Conservation (phyloP, 2,113 vertebrate genomes). For the Dasyurus viverrinus region DNA sequence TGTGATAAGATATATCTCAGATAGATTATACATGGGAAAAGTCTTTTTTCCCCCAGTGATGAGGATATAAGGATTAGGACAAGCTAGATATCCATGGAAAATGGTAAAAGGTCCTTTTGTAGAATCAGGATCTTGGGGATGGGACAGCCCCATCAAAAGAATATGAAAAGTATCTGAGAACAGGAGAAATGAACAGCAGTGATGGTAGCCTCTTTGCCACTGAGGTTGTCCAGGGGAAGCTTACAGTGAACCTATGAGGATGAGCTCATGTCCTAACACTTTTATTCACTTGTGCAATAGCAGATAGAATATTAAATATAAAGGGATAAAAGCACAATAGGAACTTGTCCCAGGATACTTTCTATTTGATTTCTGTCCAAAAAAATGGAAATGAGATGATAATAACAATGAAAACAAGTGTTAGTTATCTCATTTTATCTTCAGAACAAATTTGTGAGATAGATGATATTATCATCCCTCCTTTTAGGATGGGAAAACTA, state of each 20-base stretch:
- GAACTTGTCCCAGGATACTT: neutral
- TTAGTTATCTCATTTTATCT: neutral
- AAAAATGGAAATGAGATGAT: neutral
- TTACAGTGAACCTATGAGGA: neutral
- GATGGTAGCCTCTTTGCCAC: no score
- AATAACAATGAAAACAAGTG: neutral
- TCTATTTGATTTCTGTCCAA: neutral
- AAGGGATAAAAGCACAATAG: neutral
- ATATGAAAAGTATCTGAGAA: neutral
- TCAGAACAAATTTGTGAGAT: neutral
- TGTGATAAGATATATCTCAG: no score
- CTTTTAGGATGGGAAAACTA: neutral
- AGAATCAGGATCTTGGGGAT: no score
- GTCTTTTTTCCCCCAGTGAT: no score
- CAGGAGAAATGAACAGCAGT: neutral
- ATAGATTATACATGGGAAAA: no score
- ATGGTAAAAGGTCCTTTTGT: no score
- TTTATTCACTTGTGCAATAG: neutral
- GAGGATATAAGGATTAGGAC: no score
- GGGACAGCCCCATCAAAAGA: neutral
- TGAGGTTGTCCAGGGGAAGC: no score
- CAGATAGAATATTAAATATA: neutral
- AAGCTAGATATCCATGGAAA: no score
- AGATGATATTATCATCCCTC: neutral
- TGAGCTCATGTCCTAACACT: neutral